A percentile compares a stretch with the other conserved stretches of the same genome.
phyloP scores from a whole-genome alignment of 2,797 vertebrate genomes.

The Thaleichthys pacificus region DNA sequence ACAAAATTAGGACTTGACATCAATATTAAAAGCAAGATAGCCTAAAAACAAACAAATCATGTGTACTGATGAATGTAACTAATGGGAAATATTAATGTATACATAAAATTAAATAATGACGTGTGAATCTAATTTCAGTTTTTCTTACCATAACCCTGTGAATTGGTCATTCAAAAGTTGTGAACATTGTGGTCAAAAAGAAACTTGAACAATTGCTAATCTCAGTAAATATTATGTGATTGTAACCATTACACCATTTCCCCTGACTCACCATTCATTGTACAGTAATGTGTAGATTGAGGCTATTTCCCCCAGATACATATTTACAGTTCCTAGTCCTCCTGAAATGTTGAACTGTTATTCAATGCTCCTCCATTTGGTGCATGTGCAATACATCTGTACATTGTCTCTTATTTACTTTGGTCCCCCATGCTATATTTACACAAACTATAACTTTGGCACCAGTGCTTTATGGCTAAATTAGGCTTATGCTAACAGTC shows the following conservation, averaged over 20 bases:
- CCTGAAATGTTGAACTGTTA: not conserved
- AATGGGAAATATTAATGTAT: too few species aligned
- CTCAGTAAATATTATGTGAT: not conserved
- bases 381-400: not conserved
- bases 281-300: not conserved
- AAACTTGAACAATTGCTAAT: not conserved
- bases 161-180: not conserved
- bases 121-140: too few species aligned
- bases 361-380: not conserved
- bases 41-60: too few species aligned
- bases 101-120: too few species aligned
- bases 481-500: conserved; percentile 21
- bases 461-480: conserved; percentile 20
- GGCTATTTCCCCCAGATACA: not conserved
- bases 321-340: not conserved
- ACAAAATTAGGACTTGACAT: not conserved
- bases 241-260: not conserved
- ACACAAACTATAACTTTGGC: not conserved
- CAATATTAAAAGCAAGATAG: not conserved
- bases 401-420: not conserved
- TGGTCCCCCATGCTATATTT: not conserved
- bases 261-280: not conserved
- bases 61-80: too few species aligned
- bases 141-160: not conserved
- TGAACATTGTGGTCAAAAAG: not conserved